Percentiles rank a stretch among this genome's conserved stretches.
These are phyloP conservation scores for Stictonetta naevosa DNA, from an alignment of 2,113 vertebrate genomes.

Conservation along the genomic window DNA sequence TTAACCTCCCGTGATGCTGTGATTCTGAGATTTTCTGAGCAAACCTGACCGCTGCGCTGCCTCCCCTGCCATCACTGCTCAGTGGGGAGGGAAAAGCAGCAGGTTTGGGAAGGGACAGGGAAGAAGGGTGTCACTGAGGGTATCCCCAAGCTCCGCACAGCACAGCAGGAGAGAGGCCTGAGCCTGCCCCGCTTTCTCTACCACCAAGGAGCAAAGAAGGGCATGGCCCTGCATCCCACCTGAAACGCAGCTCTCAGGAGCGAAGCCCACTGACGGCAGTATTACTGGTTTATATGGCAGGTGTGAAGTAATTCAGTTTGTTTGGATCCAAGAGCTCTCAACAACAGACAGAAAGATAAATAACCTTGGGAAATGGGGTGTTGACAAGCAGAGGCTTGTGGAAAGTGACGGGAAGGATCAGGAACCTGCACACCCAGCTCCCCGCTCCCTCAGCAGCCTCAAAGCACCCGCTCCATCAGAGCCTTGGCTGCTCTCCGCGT, in stretches of 20 bases:
- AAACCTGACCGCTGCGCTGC: neutral
- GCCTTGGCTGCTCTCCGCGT: neutral
- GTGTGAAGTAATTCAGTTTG: neutral
- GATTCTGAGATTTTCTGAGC: neutral
- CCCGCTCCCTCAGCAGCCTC: neutral
- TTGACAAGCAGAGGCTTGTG: slow-evolving; percentile 35
- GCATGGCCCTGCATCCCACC: neutral
- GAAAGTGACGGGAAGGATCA: slow-evolving; percentile 1
- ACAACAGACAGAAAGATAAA: slow-evolving; percentile 40
- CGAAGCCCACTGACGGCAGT: neutral
- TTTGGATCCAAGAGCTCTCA: slow-evolving; percentile 46
- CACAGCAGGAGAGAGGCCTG: neutral
- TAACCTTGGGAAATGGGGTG: slow-evolving; percentile 29
- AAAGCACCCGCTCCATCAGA: neutral
- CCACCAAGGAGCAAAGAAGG: neutral
- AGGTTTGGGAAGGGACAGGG: neutral
- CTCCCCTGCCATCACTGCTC: neutral
- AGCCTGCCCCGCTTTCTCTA: neutral
- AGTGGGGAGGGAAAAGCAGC: neutral
- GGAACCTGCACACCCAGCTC: neutral
- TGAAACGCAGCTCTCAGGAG: neutral
- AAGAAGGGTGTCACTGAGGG: neutral
- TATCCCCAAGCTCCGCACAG: neutral
- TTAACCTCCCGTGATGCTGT: neutral
- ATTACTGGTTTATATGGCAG: neutral